Base-by-base conservation (phyloP, 2,888 invertebrate genomes). In the Drosophila formosana region DNA sequence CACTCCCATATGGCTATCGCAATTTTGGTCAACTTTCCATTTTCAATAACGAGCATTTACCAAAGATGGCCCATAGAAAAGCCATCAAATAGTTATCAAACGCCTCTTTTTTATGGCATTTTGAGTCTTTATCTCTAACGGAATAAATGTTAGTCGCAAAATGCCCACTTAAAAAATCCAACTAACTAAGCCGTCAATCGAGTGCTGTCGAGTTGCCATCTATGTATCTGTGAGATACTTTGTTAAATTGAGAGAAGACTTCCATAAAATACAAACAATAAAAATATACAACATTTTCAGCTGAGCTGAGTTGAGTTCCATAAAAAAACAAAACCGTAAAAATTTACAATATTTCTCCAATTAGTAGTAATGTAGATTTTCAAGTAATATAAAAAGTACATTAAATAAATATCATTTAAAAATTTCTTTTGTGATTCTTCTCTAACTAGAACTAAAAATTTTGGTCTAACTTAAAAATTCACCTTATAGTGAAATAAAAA, bases 21-120 rank as follows among this genome's bases (percentile, higher is more conserved):
- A 46, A n/a, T 57, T 56, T 56, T 72, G 47, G 49, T 53, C 55
- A 62, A 78, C 78, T 75, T 72, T 78, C 67, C 68, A 78, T 64
- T 72, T 69, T 61, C 34, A 53, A 39, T 53, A 56, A 58, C 57
- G 53, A 58, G 37, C 58, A 39, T 37, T 61, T 51, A 61, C 43
- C 66, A 53, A 53, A 62, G 50, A 46, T 60, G 30, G 41, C 55
- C n/a, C 37, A 23, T 37, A 43, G 55, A 45, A n/a, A 34, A 46
- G n/a, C 45, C 7, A 37, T 37, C 34, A 57, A 46, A 47, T 47
- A 0, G 26, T 47, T 37, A 57, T 57, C 45, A 46, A 56, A 46
- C 46, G 45, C 32, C 41, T 32, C 18, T 30, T 32, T 45, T 57
- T 46, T 47, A 41, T 28, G 18, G 23, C 9, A 28, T 28, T 53